Base-by-base conservation (phyloP, 2,888 invertebrate species). In the Drosophila differens region DNA sequence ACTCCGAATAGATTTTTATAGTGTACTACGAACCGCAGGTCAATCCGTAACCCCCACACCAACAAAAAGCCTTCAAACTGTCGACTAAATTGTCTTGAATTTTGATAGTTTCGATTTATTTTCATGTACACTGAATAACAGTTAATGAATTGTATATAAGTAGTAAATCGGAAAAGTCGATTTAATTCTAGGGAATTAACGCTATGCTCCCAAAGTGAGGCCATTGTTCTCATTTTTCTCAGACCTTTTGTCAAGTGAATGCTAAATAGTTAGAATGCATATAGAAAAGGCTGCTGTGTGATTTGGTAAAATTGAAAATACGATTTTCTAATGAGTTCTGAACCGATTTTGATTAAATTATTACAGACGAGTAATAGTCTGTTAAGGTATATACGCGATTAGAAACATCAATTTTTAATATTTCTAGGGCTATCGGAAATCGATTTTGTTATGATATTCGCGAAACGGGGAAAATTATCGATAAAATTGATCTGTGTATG, bases 21-120 rank as follows among this genome's bases (percentile, higher is more conserved):
- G 37, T 16, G 30, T 32, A 9, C 41, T 54, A 10, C 19, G 32
- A 33, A n/a, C 32, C 7, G 41, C 22, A 16, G 32, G 58, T 59
- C 44, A 32, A 59, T 44, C 22, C 22, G 32, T 54, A 58, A 28
- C 32, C 19, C 44, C 6, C 44, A 25, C 19, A 10, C 33, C 35
- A 54, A 41, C 1, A 30, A 51, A 30, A 32, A 1, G 30, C 10
- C 4, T 6, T n/a, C 25, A 47, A 39, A 53, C 28, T 39, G 22
- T n/a, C 25, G 16, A 16, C 10, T 19, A 33, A 16, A 53, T 25
- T 54, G 19, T 14, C n/a, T 33, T 22, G 16, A n/a, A 55, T 28
- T 63, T 55, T 28, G 14, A 51, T 19, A 7, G 51, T 51, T 51
- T 47, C 33, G n/a, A 37, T 25, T 32, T 22, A 28, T 28, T 62